Percentiles rank a stretch among this genome's conserved stretches.
These are phyloP conservation scores for Sinohyriopsis cumingii DNA, from an alignment of 2,888 invertebrate genomes.

Conservation along the genomic window DNA sequence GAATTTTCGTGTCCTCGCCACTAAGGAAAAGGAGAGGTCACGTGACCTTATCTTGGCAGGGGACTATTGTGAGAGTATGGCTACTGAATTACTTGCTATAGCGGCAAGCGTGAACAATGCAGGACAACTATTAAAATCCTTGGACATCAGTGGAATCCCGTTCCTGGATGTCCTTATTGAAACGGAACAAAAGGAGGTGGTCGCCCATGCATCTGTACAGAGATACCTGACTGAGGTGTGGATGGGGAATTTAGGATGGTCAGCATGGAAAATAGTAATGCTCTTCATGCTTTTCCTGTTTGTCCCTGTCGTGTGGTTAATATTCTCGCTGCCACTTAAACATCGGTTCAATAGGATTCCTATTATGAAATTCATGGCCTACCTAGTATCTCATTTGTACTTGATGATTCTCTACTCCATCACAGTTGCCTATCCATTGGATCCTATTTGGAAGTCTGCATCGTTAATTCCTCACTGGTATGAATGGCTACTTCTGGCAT, in stretches of 20 bases:
- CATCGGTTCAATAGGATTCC: constrained; percentile 98
- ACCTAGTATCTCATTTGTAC: constrained; percentile 98
- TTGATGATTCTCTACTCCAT: constrained; percentile 93
- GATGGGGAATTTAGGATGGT: constrained; percentile 97
- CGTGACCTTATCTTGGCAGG: constrained; percentile 96
- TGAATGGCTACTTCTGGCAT: constrained; percentile 95
- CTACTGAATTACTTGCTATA: constrained; percentile 93
- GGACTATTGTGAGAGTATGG: constrained; percentile 97
- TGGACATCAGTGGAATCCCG: constrained; percentile 93
- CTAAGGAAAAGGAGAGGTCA: constrained; percentile 97
- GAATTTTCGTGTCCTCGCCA: constrained; percentile 81
- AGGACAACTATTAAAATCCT: constrained; percentile 93
- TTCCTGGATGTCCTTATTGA: constrained; percentile 97
- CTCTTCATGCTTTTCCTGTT: constrained; percentile 87
- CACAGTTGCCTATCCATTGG: constrained; percentile 75
- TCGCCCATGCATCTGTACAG: constrained; percentile 97
- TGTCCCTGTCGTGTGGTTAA: constrained; percentile 95
- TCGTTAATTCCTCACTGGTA: constrained; percentile 91
- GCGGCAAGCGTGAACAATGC: constrained; percentile 96
- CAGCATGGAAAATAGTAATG: constrained; percentile 92
- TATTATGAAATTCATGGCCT: constrained; percentile 99
- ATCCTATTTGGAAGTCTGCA: constrained; percentile 68
- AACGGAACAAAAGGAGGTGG: constrained; percentile 95
- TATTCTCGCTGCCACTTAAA: constrained; percentile 93
- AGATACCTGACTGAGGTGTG: constrained; percentile 95